phyloP scores from a whole-genome alignment of 2,797 vertebrate genomes.

The Percopsis omiscomaycus region DNA sequence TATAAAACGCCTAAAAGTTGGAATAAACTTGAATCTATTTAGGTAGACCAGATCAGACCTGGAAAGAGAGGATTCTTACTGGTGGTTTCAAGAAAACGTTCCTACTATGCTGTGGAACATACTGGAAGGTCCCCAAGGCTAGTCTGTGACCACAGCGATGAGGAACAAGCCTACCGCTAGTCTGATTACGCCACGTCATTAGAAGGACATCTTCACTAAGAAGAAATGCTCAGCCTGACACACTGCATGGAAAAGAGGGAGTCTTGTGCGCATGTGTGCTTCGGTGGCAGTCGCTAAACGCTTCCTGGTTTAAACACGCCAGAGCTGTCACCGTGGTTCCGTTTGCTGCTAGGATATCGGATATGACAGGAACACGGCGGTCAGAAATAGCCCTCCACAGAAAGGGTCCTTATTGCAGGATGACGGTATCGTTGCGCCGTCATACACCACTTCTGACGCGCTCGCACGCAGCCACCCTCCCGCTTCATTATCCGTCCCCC shows the following conservation, averaged over 20 bases:
- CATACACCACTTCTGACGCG: constrained; percentile 19
- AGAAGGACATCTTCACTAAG: constrained; percentile 26
- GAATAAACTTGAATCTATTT: too few species aligned
- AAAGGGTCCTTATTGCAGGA: constrained; percentile 41
- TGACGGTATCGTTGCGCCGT: constrained; percentile 15
- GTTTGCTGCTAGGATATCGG: constrained; percentile 35
- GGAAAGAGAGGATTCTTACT: too few species aligned
- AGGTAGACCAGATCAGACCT: too few species aligned
- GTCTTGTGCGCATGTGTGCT: constrained; percentile 6
- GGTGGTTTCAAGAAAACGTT: neutral
- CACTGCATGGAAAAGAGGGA: constrained; percentile 18
- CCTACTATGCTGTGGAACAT: constrained; percentile 22
- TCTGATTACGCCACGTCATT: constrained; percentile 41
- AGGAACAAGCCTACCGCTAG: constrained; percentile 26
- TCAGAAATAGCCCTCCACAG: constrained; percentile 17
- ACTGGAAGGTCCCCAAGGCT: constrained; percentile 26
- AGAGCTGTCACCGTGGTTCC: constrained; percentile 24
- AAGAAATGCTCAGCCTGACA: constrained; percentile 27
- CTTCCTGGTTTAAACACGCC: constrained; percentile 26
- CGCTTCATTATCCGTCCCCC: neutral
- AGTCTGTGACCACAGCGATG: constrained; percentile 14
- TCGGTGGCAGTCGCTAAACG: constrained; percentile 35
- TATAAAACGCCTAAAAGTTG: neutral
- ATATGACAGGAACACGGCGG: constrained; percentile 36
- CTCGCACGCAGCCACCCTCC: neutral